Percentiles rank a stretch among this genome's conserved stretches.
These are phyloP conservation scores for Onychomys leucogaster DNA, from an alignment of 2,797 vertebrate genomes.

Conservation along the genomic window DNA sequence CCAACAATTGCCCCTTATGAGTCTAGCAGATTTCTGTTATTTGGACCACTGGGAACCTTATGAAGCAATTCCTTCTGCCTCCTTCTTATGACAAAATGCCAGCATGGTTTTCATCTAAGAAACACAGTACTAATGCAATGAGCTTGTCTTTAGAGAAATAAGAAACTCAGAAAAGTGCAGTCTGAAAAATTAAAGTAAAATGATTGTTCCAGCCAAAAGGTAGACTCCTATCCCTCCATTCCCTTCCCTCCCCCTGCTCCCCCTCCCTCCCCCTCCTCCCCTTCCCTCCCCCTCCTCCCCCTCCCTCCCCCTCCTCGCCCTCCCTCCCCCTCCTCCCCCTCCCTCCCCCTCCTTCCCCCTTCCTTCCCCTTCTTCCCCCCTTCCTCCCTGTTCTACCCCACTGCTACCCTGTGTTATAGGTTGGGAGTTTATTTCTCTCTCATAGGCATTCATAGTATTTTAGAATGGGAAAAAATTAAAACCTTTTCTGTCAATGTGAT, in stretches of 20 bases:
- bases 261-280: too few species aligned
- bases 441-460: not conserved
- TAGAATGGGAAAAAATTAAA: not conserved
- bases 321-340: too few species aligned
- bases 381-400: too few species aligned
- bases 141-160: slow-evolving; percentile 36
- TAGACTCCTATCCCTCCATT: not conserved
- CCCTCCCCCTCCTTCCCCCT: too few species aligned
- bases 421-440: not conserved
- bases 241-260: accelerated
- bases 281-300: too few species aligned
- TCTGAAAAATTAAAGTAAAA: not conserved
- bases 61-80: slow-evolving; percentile 67
- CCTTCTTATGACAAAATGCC: slow-evolving; percentile 63
- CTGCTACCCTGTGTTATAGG: not conserved
- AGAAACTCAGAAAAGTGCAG: slow-evolving; percentile 40
- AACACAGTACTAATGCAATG: not conserved
- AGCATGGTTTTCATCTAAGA: slow-evolving; percentile 57
- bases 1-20: slow-evolving; percentile 52
- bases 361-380: too few species aligned
- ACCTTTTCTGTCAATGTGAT: not conserved
- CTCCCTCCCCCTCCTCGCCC: too few species aligned
- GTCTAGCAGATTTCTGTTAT: slow-evolving; percentile 73
- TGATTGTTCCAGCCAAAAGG: not conserved
- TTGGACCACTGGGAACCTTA: slow-evolving; percentile 60